phyloP scores from a whole-genome alignment of 92 coral and sea anemone genomes.

The Heteractis magnifica region DNA sequence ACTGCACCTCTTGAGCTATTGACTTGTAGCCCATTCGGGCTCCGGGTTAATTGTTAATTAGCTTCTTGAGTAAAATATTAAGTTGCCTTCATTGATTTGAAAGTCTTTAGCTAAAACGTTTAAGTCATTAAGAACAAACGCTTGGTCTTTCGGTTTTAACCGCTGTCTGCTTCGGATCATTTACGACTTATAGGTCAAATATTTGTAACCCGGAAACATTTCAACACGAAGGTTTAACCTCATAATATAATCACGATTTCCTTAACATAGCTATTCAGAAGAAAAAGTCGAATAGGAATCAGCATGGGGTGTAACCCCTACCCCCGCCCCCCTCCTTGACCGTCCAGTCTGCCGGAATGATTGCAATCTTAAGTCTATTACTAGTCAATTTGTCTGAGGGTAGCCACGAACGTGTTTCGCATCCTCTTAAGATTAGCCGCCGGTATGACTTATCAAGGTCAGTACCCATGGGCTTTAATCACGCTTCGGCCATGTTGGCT shows the following conservation, averaged over 20 bases:
- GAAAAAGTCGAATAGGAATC: neutral
- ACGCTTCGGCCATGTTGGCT: too few relatives aligned
- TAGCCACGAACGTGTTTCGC: neutral
- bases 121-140: too few relatives aligned
- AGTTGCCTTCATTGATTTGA: neutral
- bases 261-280: neutral
- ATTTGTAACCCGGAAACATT: constrained; percentile 2
- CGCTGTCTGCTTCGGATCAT: neutral
- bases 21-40: too few relatives aligned
- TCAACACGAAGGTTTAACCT: neutral
- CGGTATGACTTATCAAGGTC: constrained; percentile 1
- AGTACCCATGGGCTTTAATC: neutral
- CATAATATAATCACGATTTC: neutral
- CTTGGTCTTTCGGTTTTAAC: too few relatives aligned
- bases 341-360: neutral
- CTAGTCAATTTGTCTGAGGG: neutral
- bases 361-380: neutral
- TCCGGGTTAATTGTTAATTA: neutral
- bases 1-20: too few relatives aligned
- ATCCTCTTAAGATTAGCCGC: neutral
- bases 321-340: neutral
- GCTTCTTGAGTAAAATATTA: neutral
- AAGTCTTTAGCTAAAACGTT: neutral
- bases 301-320: neutral
- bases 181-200: neutral